Base-by-base conservation (phyloP, 2,888 invertebrate species). In the Heliconius sara region DNA sequence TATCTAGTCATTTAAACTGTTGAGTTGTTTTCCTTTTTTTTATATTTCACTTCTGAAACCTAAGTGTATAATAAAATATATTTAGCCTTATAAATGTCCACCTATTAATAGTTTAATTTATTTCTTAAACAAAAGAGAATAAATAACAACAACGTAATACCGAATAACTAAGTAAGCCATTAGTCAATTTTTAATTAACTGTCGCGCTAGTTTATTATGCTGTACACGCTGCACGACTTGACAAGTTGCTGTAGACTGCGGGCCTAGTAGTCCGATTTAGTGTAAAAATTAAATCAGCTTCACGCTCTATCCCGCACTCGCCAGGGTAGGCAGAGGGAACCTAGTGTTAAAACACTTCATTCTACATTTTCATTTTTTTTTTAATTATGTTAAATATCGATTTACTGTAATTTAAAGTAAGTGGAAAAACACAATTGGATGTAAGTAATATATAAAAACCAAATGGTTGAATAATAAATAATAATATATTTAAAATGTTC, bases 151-250 rank as follows among this genome's bases (percentile, higher is more conserved):
- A 43, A 27, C 25, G 19, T 65, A 47, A 30, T 27, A 75, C 43
- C 25, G 75, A 27, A 75, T 47, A 65, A 65, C 63, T 65, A 65
- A 65, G 43, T 63, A 43, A 34, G 27, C 65, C 81, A 81, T 81
- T 81, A 76, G 71, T 81, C 79, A 81, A 77, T 76, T 81, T 73
- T 77, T 79, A 79, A 79, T 81, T 79, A 79, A 63, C 80, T 78
- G 76, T 80, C 63, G 67, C 43, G 57, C 30, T 76, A 71, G 57
- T 79, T 79, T 78, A 66, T 68, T 76, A 81, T 76, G 43, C 78
- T 47, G 76, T 57, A 19, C 34, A 76, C 73, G 78, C 34, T 39
- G 71, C 39, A 70, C 65, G 70, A 74, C 68, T 30, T 68, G 74
- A 52, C 52, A 34, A 34, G 66, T 73, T 39, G 16, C 2, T 73